These are phyloP conservation scores for Mamestra configurata DNA, from an alignment of 1,140 invertebrate genomes.

Conservation along the genomic window DNA sequence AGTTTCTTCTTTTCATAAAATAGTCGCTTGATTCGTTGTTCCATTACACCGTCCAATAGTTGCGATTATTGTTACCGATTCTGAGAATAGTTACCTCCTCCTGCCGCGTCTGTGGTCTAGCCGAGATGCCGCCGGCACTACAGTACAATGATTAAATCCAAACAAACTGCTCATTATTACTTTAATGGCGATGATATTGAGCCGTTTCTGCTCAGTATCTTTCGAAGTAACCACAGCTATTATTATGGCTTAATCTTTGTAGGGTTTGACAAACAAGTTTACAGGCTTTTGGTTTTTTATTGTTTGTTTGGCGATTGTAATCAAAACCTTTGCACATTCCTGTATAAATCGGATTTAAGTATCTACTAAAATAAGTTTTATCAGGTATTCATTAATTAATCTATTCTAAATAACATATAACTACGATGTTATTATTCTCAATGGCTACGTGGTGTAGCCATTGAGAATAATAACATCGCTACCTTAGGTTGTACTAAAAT, in stretches of 20 bases:
- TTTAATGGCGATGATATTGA: slow-evolving; percentile 51
- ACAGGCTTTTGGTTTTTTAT: not conserved
- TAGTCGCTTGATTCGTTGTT: not conserved
- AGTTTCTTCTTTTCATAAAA: not conserved
- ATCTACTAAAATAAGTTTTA: no score
- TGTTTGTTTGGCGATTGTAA: no score
- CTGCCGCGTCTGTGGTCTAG: slow-evolving; percentile 68
- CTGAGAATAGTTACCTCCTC: slow-evolving; percentile 57
- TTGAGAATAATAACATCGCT: no score
- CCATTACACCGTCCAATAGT: slow-evolving; percentile 3
- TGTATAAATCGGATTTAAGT: no score
- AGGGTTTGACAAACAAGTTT: slow-evolving; percentile 23
- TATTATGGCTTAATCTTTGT: slow-evolving; percentile 26
- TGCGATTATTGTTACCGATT: slow-evolving; percentile 35
- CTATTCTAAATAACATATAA: no score
- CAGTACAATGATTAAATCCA: slow-evolving; percentile 55
- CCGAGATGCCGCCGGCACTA: slow-evolving; percentile 48
- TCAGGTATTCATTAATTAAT: no score
- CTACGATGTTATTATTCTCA: no score
- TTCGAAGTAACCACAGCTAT: slow-evolving; percentile 42
- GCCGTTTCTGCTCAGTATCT: slow-evolving; percentile 27
- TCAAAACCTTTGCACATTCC: no score
- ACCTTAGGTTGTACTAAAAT: no score
- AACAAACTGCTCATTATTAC: slow-evolving; percentile 54
- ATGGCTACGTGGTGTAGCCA: no score